These are phyloP conservation scores for Sylvilagus floridanus DNA, from an alignment of 2,797 vertebrate species.

Conservation along the genomic window DNA sequence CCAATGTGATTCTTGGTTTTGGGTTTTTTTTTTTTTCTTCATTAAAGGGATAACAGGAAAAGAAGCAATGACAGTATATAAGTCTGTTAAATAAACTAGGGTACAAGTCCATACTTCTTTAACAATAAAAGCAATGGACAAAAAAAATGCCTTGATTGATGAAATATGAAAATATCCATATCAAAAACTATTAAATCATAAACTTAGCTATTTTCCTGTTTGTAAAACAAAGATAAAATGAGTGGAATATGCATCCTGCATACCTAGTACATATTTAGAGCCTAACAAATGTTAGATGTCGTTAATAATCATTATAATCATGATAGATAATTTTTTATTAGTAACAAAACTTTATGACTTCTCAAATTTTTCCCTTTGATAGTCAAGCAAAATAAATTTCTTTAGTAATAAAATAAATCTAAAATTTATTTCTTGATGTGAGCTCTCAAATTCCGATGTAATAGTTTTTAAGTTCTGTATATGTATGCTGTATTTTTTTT, in stretches of 20 bases:
- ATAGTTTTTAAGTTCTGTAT: background rate
- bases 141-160: constrained; percentile 28
- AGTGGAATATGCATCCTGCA: background rate
- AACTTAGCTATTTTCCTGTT: constrained; percentile 16
- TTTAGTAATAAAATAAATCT: background rate
- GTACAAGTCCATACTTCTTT: background rate
- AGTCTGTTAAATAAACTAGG: constrained; percentile 4
- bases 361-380: background rate
- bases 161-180: background rate
- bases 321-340: constrained; percentile 10
- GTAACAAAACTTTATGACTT: background rate
- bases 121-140: background rate
- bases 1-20: background rate
- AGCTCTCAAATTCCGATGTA: background rate
- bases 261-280: background rate
- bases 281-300: background rate
- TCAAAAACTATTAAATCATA: background rate
- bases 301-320: background rate
- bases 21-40: too few species aligned
- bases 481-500: background rate
- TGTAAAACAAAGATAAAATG: background rate
- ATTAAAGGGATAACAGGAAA: background rate
- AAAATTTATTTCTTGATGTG: background rate
- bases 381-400: background rate
- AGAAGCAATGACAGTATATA: background rate